These are phyloP conservation scores for Germaria angustata DNA, from an alignment of 2,888 invertebrate genomes.

Conservation along the genomic window DNA sequence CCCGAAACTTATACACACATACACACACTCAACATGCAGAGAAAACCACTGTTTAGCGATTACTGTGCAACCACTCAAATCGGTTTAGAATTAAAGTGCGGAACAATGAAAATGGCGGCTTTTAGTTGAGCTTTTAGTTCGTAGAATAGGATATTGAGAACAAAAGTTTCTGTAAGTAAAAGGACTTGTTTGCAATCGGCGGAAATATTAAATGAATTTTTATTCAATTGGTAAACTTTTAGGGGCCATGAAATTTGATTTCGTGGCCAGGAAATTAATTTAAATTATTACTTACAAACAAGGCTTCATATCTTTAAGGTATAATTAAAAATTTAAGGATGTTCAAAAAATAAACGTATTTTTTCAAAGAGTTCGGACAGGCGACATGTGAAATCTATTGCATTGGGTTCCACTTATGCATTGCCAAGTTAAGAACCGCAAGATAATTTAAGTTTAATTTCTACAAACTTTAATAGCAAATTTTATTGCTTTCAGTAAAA, in stretches of 20 bases:
- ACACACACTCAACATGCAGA: not conserved
- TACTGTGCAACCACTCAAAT: slow-evolving; percentile 29
- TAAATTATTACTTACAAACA: not conserved
- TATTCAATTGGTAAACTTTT: not conserved
- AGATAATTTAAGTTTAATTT: not conserved
- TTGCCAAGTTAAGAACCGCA: too few species aligned
- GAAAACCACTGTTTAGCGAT: slow-evolving; percentile 37
- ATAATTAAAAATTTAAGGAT: too few species aligned
- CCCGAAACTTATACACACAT: not conserved
- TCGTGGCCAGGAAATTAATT: not conserved
- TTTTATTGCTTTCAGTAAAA: slow-evolving; percentile 40
- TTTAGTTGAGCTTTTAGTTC: not conserved
- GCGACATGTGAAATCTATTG: too few species aligned
- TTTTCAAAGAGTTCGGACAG: too few species aligned
- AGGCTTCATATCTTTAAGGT: not conserved
- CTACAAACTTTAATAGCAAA: slow-evolving; percentile 42
- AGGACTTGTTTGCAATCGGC: slow-evolving; percentile 13
- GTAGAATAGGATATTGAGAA: not conserved
- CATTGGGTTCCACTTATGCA: too few species aligned
- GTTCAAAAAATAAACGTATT: too few species aligned
- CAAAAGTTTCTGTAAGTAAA: not conserved
- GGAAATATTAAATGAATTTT: too few species aligned
- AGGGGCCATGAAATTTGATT: not conserved
- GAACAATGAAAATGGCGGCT: slow-evolving; percentile 8
- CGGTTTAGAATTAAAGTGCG: slow-evolving; percentile 27